Percentiles rank a stretch among this genome's conserved stretches.
Evolutionary conservation across 35 echinoderm and acorn worm genomes (phyloP).

Genomic region (Heliocidaris erythrogramma): DNA sequence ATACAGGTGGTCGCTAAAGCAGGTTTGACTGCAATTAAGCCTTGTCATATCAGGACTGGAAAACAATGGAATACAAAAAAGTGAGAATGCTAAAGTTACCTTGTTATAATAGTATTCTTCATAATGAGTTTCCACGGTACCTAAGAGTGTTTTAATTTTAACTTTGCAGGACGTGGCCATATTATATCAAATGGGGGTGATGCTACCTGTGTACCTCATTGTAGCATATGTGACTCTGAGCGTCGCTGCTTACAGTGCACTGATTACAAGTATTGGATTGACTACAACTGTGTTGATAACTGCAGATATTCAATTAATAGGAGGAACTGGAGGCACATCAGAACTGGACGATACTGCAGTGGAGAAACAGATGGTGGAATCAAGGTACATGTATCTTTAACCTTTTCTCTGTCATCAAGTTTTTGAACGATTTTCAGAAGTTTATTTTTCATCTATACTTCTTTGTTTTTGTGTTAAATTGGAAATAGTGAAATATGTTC

Average conservation of each 20-base stretch:
- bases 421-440: too few relatives aligned
- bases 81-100: too few relatives aligned
- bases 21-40: too few relatives aligned
- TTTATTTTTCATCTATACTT: too few relatives aligned
- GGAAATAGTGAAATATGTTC: too few relatives aligned
- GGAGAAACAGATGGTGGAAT: conserved; percentile 44
- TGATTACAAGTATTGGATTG: conserved; percentile 60
- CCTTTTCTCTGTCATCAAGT: background rate
- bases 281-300: conserved; percentile 72
- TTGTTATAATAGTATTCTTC: too few relatives aligned
- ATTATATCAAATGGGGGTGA: conserved; percentile 67
- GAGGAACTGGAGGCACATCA: background rate
- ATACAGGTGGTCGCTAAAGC: too few relatives aligned
- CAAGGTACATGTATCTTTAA: conserved; percentile 2
- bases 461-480: too few relatives aligned
- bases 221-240: conserved; percentile 58
- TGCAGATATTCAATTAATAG: conserved; percentile 42
- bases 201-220: conserved; percentile 71
- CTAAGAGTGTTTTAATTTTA: background rate
- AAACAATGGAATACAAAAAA: too few relatives aligned
- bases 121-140: too few relatives aligned
- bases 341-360: conserved; percentile 66
- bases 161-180: conserved; percentile 67
- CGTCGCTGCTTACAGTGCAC: conserved; percentile 70
- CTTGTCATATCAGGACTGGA: too few relatives aligned